Conservation (phyloP, 2,888 invertebrate species). For the Lingula anatina region DNA sequence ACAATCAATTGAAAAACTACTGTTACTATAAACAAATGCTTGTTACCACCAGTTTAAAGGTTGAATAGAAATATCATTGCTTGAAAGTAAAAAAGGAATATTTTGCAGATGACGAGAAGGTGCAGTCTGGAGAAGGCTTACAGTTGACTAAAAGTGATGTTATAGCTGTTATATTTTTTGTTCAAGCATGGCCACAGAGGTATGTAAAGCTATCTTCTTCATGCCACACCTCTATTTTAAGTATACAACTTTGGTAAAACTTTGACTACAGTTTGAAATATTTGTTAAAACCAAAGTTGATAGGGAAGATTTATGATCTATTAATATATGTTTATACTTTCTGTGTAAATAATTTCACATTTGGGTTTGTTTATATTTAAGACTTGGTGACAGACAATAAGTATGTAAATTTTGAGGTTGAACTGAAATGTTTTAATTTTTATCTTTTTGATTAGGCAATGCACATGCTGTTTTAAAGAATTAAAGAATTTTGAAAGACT, state of each 20-base stretch:
- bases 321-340: too few species aligned
- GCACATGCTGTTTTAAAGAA: conserved; percentile 92
- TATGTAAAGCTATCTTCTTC: conserved; percentile 13
- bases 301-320: too few species aligned
- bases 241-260: too few species aligned
- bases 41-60: too few species aligned
- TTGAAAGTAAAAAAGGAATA: too few species aligned
- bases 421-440: background rate
- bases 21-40: too few species aligned
- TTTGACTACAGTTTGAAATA: too few species aligned
- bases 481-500: conserved; percentile 87
- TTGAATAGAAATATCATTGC: too few species aligned
- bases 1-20: too few species aligned
- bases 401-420: background rate
- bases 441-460: conserved; percentile 66
- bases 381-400: background rate
- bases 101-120: conserved; percentile 36
- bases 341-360: too few species aligned
- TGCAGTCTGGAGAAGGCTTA: conserved; percentile 34
- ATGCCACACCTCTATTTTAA: too few species aligned
- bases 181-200: conserved; percentile 87
- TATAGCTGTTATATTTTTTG: conserved; percentile 76
- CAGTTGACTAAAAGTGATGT: conserved; percentile 63
- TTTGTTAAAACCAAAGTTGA: too few species aligned
- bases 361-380: background rate